Conservation (phyloP, 2,797 vertebrate genomes). For the Centroberyx gerrardi region DNA sequence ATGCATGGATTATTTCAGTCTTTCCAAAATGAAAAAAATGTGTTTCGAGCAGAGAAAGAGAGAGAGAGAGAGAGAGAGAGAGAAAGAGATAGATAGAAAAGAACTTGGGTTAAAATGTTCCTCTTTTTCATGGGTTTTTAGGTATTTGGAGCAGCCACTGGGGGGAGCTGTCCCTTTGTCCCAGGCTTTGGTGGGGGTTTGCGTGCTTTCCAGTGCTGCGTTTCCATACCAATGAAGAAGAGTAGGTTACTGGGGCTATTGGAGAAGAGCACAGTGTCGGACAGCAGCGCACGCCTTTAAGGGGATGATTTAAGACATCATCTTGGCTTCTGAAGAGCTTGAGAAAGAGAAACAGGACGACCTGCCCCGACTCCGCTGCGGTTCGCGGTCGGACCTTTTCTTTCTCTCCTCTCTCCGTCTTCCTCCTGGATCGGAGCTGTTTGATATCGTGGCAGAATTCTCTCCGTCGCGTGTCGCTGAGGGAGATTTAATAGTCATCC, state of each 20-base stretch:
- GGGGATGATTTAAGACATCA: conserved; percentile 79
- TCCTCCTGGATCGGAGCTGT: conserved; percentile 38
- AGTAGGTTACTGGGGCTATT: conserved; percentile 46
- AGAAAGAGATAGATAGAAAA: conserved; percentile 5
- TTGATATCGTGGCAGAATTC: conserved; percentile 54
- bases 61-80: conserved; percentile 5
- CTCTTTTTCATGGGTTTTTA: conserved; percentile 51
- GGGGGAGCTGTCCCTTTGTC: conserved; percentile 68
- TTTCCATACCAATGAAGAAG: conserved; percentile 61
- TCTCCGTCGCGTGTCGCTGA: conserved; percentile 20
- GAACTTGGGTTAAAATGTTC: conserved; percentile 60
- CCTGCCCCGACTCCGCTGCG: background rate
- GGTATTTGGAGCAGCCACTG: conserved; percentile 65
- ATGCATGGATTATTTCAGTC: conserved; percentile 84
- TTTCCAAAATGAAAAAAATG: conserved; percentile 70
- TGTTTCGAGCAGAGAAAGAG: conserved; percentile 60
- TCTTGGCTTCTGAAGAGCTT: conserved; percentile 60
- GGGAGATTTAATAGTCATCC: conserved; percentile 17
- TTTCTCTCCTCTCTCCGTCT: background rate
- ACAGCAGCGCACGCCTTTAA: conserved; percentile 54
- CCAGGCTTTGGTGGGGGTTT: conserved; percentile 58
- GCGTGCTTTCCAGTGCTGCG: conserved; percentile 66
- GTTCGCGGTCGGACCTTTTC: background rate
- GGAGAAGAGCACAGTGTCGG: conserved; percentile 77
- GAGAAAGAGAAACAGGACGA: conserved; percentile 20